Evolutionary conservation across 2,888 invertebrate species (phyloP).

Genomic region (Osmoderma eremita): DNA sequence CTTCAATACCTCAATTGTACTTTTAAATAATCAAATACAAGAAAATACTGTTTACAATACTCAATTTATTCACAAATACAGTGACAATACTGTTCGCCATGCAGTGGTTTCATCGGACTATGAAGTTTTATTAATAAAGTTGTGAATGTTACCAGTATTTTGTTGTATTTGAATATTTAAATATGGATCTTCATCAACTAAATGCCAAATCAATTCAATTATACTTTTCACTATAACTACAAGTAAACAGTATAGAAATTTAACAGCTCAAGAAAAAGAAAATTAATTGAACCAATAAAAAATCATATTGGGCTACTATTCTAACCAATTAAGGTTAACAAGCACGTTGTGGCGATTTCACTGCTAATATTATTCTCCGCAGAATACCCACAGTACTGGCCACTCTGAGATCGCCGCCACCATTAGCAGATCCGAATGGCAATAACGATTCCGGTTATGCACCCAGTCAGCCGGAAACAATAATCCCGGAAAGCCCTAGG

Average conservation of each 20-base stretch:
- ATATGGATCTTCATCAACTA: too few species aligned
- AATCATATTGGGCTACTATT: conserved; percentile 41
- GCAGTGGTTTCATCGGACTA: too few species aligned
- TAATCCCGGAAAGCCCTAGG: conserved; percentile 61
- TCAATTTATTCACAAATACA: too few species aligned
- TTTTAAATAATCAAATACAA: too few species aligned
- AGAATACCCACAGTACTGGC: conserved; percentile 69
- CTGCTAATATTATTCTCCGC: conserved; percentile 39
- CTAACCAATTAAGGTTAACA: conserved; percentile 21
- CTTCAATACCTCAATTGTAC: too few species aligned
- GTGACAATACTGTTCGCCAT: too few species aligned
- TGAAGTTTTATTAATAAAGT: too few species aligned
- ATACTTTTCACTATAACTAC: too few species aligned
- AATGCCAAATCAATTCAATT: too few species aligned
- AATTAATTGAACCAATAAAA: neutral
- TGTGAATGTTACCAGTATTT: too few species aligned
- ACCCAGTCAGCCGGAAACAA: conserved; percentile 65
- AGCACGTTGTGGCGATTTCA: conserved; percentile 8
- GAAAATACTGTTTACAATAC: too few species aligned
- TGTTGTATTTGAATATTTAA: too few species aligned
- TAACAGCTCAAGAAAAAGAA: neutral
- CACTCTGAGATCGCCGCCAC: conserved; percentile 68
- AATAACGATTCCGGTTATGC: conserved; percentile 88
- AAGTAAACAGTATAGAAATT: neutral
- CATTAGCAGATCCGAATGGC: conserved; percentile 77